Evolutionary conservation across 2,797 vertebrate genomes (phyloP).

Genomic region (Takifugu rubripes): DNA sequence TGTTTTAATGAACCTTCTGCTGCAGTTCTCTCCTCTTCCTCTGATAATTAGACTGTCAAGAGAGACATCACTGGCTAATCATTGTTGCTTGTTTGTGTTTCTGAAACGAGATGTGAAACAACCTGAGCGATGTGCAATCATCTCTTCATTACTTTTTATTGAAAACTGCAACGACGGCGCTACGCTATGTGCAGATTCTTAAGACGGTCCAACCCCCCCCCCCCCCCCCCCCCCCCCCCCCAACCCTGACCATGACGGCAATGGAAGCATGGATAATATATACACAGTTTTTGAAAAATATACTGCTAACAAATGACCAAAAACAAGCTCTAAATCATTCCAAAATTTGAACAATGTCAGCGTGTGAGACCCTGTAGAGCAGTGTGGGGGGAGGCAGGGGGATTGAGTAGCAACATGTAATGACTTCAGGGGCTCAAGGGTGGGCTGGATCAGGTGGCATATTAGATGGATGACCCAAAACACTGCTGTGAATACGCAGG

Average conservation of each 20-base stretch:
- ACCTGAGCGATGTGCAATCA: conserved; percentile 32
- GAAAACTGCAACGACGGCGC: neutral
- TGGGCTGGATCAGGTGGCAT: conserved; percentile 60
- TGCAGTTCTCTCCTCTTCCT: conserved; percentile 30
- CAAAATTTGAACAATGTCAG: too few species aligned
- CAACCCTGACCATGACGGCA: too few species aligned
- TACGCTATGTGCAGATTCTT: too few species aligned
- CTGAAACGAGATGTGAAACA: conserved; percentile 27
- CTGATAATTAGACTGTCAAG: conserved; percentile 28
- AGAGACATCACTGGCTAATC: conserved; percentile 17
- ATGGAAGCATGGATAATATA: too few species aligned
- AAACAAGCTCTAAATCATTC: too few species aligned
- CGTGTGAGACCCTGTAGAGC: neutral
- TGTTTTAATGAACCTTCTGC: conserved; percentile 28
- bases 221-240: too few species aligned
- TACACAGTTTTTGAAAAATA: too few species aligned
- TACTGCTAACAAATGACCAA: too few species aligned
- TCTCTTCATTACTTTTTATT: neutral
- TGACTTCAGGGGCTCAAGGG: conserved; percentile 46
- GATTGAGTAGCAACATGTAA: conserved; percentile 57
- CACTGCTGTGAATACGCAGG: conserved; percentile 19
- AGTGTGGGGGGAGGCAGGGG: conserved; percentile 30
- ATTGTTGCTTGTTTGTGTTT: conserved; percentile 30
- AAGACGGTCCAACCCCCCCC: too few species aligned
- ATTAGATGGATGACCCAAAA: conserved; percentile 49